phyloP scores from a whole-genome alignment of 1,140 invertebrate genomes.

The Euura saliciscinereae region DNA sequence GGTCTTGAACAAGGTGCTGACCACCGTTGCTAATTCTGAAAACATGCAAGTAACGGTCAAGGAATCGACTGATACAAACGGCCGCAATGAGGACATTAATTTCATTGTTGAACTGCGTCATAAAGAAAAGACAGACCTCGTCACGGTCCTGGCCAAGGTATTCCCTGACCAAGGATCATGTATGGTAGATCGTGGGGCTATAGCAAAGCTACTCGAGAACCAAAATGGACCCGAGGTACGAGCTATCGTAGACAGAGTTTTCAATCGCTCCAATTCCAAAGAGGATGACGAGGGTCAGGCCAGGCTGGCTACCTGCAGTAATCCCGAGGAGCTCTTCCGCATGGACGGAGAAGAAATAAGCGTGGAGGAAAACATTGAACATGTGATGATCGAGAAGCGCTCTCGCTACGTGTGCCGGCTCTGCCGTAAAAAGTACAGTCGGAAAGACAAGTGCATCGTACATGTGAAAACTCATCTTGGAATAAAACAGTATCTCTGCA shows the following conservation, averaged over 20 bases:
- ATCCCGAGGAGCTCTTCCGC: slow-evolving; percentile 52
- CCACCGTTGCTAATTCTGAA: slow-evolving; percentile 46
- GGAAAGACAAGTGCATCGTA: slow-evolving; percentile 56
- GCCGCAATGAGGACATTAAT: slow-evolving; percentile 53
- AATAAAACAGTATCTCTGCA: slow-evolving; percentile 73
- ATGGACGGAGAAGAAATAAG: slow-evolving; percentile 57
- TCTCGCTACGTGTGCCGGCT: slow-evolving; percentile 52
- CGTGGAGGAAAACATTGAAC: slow-evolving; percentile 56
- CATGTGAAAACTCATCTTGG: slow-evolving; percentile 76
- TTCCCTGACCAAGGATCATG: slow-evolving; percentile 57
- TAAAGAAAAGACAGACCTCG: slow-evolving; percentile 40
- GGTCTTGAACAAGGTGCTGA: slow-evolving; percentile 53
- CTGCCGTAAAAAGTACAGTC: slow-evolving; percentile 53
- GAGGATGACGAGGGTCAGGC: slow-evolving; percentile 46
- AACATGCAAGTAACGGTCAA: slow-evolving; percentile 54
- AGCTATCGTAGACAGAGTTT: slow-evolving; percentile 44
- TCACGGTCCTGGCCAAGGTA: slow-evolving; percentile 50
- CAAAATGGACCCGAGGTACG: slow-evolving; percentile 46
- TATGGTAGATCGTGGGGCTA: slow-evolving; percentile 47
- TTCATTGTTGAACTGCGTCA: slow-evolving; percentile 54
- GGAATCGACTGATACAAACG: slow-evolving; percentile 47
- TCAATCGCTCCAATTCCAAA: slow-evolving; percentile 32
- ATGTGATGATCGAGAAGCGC: slow-evolving; percentile 43
- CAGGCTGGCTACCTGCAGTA: slow-evolving; percentile 37
- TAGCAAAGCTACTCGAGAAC: slow-evolving; percentile 47